Base-by-base conservation (phyloP, 2,797 vertebrate genomes). In the Tolypeutes matacus region DNA sequence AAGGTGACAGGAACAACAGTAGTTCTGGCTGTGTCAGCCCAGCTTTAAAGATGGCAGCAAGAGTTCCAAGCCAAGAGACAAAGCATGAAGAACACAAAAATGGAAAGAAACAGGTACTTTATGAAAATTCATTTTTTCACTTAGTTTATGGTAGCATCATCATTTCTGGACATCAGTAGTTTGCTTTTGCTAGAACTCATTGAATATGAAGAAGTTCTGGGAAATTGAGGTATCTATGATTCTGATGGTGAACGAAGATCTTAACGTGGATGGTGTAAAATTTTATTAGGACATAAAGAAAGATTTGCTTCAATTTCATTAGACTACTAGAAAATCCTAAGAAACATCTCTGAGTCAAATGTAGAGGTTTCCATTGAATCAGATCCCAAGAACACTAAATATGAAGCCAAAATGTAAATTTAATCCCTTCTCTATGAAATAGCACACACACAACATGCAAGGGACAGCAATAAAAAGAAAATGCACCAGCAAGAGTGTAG, bases 111-210 rank as follows among this genome's bases (percentile, higher is more conserved):
- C 98, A 99, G 77, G 97, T 98, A n/a, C 96, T 98, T 27, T 98
- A 98, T 93, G 98, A 98, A 93, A 98, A 98, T 96, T 99, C 99
- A 4, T 99, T 99, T 98, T 76, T 99, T 99, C 96, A 99, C 98
- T 85, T 99, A 99, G 99, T 99, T 99, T 98, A 99, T 99, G 92
- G 98, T 99, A 93, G 98, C 99, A 94, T 98, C 99, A 72, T 98
- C 99, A 83, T 98, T 99, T 82, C 78, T 99, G 99, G 99, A 99
- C 98, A 0, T 99, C 99, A 1, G 99, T 99, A 53, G 98, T 99
- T 98, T 99, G 46, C 92, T 99, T 99, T 97, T 99, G 99, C 99
- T 99, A 88, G 99, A 99, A 96, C 98, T 99, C 92, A 98, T 99
- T 53, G 99, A 99, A 98, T 99, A 99, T 96, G 98, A 99, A 97